Percentiles rank a stretch among this genome's conserved stretches.
These are phyloP conservation scores for Saccopteryx bilineata DNA, from an alignment of 2,113 vertebrate genomes.

Conservation along the genomic window DNA sequence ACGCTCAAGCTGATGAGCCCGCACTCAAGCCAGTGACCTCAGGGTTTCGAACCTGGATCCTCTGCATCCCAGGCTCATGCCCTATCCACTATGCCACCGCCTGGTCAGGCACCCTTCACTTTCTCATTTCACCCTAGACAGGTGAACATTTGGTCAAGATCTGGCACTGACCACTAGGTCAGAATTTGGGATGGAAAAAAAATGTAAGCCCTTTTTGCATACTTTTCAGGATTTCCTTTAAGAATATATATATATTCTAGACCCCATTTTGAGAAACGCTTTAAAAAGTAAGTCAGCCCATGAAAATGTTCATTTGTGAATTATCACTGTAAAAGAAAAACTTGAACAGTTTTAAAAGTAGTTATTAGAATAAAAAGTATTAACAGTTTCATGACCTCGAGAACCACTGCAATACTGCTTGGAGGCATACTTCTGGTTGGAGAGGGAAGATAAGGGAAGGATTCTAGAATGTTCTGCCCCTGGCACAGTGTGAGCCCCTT, in stretches of 20 bases:
- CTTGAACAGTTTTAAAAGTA: not conserved
- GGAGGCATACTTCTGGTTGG: not conserved
- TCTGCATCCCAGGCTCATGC: too few relatives aligned
- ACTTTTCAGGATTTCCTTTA: not conserved
- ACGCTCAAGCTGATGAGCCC: too few relatives aligned
- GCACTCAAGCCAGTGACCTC: too few relatives aligned
- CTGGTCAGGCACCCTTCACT: not conserved
- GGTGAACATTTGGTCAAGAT: not conserved
- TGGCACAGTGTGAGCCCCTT: not conserved
- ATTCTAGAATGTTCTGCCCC: not conserved
- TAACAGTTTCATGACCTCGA: not conserved
- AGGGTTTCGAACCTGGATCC: too few relatives aligned
- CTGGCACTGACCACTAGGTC: not conserved
- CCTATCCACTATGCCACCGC: too few relatives aligned
- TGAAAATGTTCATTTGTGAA: not conserved
- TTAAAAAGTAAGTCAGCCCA: not conserved
- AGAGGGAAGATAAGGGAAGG: not conserved
- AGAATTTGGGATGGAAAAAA: not conserved
- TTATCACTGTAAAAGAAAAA: not conserved
- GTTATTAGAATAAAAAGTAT: constrained; percentile 2
- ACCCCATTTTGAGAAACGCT: constrained; percentile 3
- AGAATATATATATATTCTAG: not conserved
- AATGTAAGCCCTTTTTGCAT: not conserved
- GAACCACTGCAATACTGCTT: not conserved
- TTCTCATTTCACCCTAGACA: not conserved